phyloP scores from a whole-genome alignment of 2,888 invertebrate genomes.

The Drosophila pullipes region DNA sequence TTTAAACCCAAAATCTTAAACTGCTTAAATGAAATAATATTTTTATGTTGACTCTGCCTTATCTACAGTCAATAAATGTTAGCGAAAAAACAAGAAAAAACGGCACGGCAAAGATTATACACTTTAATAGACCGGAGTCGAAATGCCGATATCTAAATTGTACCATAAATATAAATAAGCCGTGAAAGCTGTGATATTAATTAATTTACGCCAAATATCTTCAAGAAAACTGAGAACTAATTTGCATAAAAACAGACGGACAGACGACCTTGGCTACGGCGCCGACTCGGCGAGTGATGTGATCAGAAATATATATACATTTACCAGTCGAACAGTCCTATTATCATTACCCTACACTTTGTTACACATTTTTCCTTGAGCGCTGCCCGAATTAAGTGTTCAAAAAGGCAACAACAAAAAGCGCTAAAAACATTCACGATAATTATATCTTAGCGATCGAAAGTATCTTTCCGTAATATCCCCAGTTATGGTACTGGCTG shows the following conservation, averaged over 20 bases:
- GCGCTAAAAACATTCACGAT: neutral
- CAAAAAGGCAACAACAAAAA: neutral
- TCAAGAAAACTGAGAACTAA: too few relatives aligned
- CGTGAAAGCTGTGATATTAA: neutral
- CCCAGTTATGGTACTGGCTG: constrained; percentile 16
- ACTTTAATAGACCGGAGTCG: neutral
- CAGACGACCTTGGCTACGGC: neutral
- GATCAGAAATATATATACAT: neutral
- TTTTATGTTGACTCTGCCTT: neutral
- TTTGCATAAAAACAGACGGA: neutral
- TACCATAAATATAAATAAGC: neutral
- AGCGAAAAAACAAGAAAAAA: neutral
- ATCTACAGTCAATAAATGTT: neutral
- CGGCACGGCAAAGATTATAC: neutral
- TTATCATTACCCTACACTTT: neutral
- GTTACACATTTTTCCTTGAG: neutral
- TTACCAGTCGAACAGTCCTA: neutral
- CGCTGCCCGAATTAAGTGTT: neutral
- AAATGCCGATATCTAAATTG: neutral
- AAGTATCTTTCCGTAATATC: constrained; percentile 29
- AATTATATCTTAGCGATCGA: constrained; percentile 23
- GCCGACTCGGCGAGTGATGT: neutral
- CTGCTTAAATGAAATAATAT: neutral
- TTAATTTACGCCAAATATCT: neutral
- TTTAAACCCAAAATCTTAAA: neutral